Evolutionary conservation across 2,797 vertebrate genomes (phyloP), one percentile per base, ranked within the genome.

Genomic region (Antennarius maculatus): DNA sequence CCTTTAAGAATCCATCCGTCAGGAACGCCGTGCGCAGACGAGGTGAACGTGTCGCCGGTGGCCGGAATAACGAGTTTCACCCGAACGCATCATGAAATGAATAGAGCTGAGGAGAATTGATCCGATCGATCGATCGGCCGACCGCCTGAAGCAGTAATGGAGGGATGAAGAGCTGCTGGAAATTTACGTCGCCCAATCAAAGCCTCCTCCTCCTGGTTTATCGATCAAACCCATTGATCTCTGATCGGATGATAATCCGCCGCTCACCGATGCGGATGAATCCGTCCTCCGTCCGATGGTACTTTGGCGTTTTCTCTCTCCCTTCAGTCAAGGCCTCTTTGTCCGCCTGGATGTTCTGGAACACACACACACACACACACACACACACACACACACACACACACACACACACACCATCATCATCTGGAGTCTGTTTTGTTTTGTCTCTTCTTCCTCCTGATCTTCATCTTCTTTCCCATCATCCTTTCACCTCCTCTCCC

Each of bases 271-370:
- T 96, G 84, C 96, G 93, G 84, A 98, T 93, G 88, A 98, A 99
- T 54, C 97, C 97, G 0, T 99, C 97, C 0, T 95, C 90, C 0
- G 94, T 98, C 76, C 97, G 92, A 11, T 93, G 96, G 85, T 96
- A 99, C 74, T 94, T 95, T 15, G 95, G 89, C 0, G 88, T 93
- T 74, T 92, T 84, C 1, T 95, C 93, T 71, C 93, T 93, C 55
- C 95, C 96, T 69, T 99, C 97, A 58, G 96, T 95, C 86, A 98
- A 88, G 29, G 95, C 93, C 81, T 98, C 97, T 81, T 97, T 99
- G 79, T 98, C 97, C 0, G 94, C 96, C 89, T 97, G 96, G n/a
- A 97, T 94, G 52, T 95, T 99, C 97, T 99, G 84, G 13, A 66
- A 68, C 13, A 81, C 14, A 58, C 45, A 68, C 23, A 66, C 23